phyloP scores from a whole-genome alignment of 2,797 vertebrate genomes.

The Todus mexicanus region DNA sequence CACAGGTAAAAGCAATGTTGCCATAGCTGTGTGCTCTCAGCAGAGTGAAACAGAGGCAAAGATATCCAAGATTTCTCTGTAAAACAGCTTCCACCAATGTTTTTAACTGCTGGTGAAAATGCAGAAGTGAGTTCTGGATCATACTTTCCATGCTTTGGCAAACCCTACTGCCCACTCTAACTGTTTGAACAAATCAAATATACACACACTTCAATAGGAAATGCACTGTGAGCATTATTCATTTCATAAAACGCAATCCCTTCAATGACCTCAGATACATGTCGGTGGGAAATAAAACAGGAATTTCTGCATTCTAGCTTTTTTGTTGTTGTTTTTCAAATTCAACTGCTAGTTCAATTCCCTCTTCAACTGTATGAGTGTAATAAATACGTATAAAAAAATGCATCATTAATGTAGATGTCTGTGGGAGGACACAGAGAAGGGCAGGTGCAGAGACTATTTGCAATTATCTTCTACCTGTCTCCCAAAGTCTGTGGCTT shows the following conservation, averaged over 20 bases:
- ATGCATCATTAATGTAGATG: neutral
- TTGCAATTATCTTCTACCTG: neutral
- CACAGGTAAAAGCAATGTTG: neutral
- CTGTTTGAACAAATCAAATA: neutral
- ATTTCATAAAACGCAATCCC: neutral
- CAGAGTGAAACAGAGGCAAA: neutral
- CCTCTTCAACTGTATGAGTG: neutral
- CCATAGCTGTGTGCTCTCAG: neutral
- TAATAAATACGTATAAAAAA: neutral
- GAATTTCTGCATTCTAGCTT: neutral
- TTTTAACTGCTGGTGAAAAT: neutral
- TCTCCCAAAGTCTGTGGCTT: neutral
- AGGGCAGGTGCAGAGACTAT: neutral
- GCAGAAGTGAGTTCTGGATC: neutral
- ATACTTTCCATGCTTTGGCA: neutral
- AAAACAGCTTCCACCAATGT: neutral
- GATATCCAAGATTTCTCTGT: neutral
- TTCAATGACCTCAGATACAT: neutral
- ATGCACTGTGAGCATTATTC: neutral
- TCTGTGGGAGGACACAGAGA: neutral
- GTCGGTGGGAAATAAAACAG: neutral
- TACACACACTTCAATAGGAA: neutral
- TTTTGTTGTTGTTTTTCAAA: neutral
- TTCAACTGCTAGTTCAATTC: neutral
- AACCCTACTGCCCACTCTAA: neutral